These are phyloP conservation scores for Cheilosia urbana DNA, from an alignment of 2,888 invertebrate species.

Conservation along the genomic window DNA sequence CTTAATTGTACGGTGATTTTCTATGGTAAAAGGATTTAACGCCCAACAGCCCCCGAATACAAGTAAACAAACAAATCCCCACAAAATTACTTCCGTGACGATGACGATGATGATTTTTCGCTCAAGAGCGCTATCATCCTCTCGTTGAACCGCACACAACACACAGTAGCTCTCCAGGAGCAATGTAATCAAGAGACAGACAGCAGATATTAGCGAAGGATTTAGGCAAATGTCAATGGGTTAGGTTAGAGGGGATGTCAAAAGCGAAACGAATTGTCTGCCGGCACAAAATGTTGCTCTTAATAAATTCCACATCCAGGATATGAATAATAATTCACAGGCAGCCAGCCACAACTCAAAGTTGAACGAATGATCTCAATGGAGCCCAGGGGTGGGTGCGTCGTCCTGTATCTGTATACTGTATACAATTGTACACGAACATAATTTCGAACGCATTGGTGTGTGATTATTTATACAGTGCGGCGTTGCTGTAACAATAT, in stretches of 20 bases:
- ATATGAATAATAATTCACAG: slow-evolving; percentile 68
- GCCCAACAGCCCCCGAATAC: slow-evolving; percentile 52
- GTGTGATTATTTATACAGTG: slow-evolving; percentile 70
- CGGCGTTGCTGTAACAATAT: slow-evolving; percentile 81
- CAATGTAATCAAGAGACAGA: slow-evolving; percentile 73
- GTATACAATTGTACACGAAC: not conserved
- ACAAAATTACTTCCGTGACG: slow-evolving; percentile 72
- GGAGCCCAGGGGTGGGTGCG: not conserved
- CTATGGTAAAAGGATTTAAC: slow-evolving; percentile 68
- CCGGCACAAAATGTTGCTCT: slow-evolving; percentile 56
- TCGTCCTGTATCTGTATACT: not conserved
- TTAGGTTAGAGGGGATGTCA: slow-evolving; percentile 50
- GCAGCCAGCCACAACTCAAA: slow-evolving; percentile 8
- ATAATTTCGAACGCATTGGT: slow-evolving; percentile 60
- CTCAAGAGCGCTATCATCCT: slow-evolving; percentile 17
- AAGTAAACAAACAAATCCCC: slow-evolving; percentile 71
- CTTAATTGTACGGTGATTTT: slow-evolving; percentile 73
- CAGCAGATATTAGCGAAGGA: slow-evolving; percentile 74
- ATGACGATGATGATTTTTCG: slow-evolving; percentile 56
- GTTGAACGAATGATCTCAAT: slow-evolving; percentile 20
- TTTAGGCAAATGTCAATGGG: slow-evolving; percentile 71
- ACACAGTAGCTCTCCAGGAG: slow-evolving; percentile 13
- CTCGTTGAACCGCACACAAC: not conserved
- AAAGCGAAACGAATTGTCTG: slow-evolving; percentile 66
- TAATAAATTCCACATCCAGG: slow-evolving; percentile 65